A percentile compares a stretch with the other conserved stretches of the same genome.
Evolutionary conservation across 2,113 vertebrate species (phyloP).

Genomic region (Eudyptes chrysolophus): DNA sequence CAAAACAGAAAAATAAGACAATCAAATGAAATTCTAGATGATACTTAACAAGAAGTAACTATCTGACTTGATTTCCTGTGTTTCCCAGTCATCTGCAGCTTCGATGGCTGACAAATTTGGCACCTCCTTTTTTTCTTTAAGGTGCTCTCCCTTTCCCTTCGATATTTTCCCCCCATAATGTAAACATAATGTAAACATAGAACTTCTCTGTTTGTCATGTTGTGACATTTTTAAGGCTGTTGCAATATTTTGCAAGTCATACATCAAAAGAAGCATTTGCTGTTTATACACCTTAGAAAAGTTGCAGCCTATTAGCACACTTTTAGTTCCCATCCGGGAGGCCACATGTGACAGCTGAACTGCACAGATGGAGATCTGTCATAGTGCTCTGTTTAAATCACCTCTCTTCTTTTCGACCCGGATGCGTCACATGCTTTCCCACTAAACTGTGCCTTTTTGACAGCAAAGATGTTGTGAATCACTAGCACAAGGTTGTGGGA

Average conservation of each 20-base stretch:
- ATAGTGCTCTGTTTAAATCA: neutral
- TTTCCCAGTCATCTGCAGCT: neutral
- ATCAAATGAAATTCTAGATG: neutral
- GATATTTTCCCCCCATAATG: neutral
- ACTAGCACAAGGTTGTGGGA: neutral
- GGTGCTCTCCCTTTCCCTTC: neutral
- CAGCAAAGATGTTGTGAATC: constrained; percentile 17
- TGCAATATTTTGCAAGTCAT: neutral
- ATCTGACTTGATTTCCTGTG: neutral
- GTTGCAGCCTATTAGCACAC: neutral
- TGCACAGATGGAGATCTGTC: constrained; percentile 46
- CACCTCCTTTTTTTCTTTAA: neutral
- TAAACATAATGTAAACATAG: neutral
- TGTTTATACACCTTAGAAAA: neutral
- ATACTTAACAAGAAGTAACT: neutral
- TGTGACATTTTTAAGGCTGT: neutral
- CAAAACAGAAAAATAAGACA: neutral
- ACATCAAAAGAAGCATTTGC: neutral
- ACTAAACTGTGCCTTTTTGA: neutral
- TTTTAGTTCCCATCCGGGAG: neutral
- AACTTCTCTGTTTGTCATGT: neutral
- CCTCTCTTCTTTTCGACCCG: neutral
- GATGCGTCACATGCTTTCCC: neutral
- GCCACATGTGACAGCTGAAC: neutral
- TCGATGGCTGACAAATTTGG: neutral